Evolutionary conservation across 2,797 vertebrate genomes (phyloP).

Genomic region (Xenops minutus): DNA sequence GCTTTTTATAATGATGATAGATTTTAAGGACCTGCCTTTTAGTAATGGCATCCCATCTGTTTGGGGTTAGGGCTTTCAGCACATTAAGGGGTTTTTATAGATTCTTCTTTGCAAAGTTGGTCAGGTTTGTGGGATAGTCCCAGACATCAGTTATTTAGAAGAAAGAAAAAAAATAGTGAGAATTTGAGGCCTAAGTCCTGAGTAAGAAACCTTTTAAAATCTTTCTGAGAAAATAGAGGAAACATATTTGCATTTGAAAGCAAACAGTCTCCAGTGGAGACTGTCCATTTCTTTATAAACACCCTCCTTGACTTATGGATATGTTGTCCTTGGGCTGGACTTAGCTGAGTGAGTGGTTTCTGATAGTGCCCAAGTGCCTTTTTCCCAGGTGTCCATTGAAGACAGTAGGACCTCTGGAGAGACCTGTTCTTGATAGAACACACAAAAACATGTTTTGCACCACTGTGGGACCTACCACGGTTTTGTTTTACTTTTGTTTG

Average conservation of each 20-base stretch:
- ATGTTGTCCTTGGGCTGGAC: background rate
- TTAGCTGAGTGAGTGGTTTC: background rate
- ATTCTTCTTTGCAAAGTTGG: background rate
- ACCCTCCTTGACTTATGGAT: background rate
- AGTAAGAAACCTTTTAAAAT: background rate
- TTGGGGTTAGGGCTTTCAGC: slow-evolving; percentile 40
- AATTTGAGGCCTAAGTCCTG: background rate
- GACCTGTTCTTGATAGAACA: background rate
- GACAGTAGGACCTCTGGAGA: background rate
- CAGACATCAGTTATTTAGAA: background rate
- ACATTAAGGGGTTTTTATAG: background rate
- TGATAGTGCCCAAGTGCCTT: background rate
- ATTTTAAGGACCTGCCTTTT: slow-evolving; percentile 67
- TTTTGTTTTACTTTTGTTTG: background rate
- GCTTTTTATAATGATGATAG: slow-evolving; percentile 69
- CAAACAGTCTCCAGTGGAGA: background rate
- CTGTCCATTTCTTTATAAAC: background rate
- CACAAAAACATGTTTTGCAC: background rate
- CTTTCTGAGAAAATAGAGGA: background rate
- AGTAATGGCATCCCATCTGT: slow-evolving; percentile 67
- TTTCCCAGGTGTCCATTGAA: background rate
- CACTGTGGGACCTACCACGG: background rate
- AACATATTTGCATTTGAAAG: background rate
- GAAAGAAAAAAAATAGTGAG: background rate
- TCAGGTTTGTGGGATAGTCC: background rate